Base-by-base conservation (phyloP, 2,888 invertebrate species). In the Anoplius nigerrimus region DNA sequence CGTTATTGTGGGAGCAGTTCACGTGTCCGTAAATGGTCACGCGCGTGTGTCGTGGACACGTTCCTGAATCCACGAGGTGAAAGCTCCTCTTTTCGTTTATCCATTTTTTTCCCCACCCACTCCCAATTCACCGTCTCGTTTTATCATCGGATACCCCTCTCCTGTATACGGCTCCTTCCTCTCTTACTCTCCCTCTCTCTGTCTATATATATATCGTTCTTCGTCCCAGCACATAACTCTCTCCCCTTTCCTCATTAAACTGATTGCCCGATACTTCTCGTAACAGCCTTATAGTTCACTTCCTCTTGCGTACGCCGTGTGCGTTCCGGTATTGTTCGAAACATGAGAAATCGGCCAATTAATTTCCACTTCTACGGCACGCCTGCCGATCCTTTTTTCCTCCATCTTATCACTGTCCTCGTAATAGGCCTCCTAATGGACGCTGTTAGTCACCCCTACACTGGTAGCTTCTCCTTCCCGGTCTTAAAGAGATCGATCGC, bases 51-150 rank as follows among this genome's bases (percentile, higher is more conserved):
- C 66, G 62, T 68, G 71, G 34, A 65, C 69, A 27, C 60, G 58
- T 74, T 74, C 70, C 74, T 77, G 72, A 62, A 69, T 72, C 62
- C 75, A 75, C 74, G 72, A 78, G 71, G 78, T 71, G 78, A 77
- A 77, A 78, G 78, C 66, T 54, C 52, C 22, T 52, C 66, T 56
- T 34, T 52, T 63, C 48, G 27, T 54, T 51, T 22, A 43, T 57
- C 16, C 58, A 52, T 58, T 42, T 24, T n/a, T 18, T 15, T 45
- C 43, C 27, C 52, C 24, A n/a, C 62, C 62, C 62, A 57, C 57
- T 54, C 48, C 34, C 34, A 34, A 11, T 34, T 34, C 11, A 34
- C 8, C 34, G 34, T 34, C 34, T 34, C 34, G 34, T 6, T 34
- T 34, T 34, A 34, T 34, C 34, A 34, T 34, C 34, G 34, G n/a